A percentile compares a stretch with the other conserved stretches of the same genome.
Conservation (phyloP, 2,113 vertebrate genomes). For the Puffinus mauretanicus region DNA sequence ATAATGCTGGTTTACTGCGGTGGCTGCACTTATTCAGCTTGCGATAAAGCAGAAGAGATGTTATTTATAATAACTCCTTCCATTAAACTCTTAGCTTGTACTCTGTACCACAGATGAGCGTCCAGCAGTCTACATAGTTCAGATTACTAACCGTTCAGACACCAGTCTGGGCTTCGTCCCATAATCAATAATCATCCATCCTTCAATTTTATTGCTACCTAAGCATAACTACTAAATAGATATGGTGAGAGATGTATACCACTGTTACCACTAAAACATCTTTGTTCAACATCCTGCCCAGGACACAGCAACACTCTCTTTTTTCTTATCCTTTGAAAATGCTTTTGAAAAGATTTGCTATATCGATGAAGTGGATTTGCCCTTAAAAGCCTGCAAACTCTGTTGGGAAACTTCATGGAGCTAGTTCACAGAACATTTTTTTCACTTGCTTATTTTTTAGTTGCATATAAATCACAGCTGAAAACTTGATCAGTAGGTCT, state of each 20-base stretch:
- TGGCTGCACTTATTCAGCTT: not conserved
- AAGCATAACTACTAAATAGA: slow-evolving; percentile 19
- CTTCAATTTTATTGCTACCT: slow-evolving; percentile 49
- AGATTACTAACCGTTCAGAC: slow-evolving; percentile 26
- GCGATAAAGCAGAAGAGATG: not conserved
- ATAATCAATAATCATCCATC: slow-evolving; percentile 36
- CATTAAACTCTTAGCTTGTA: not conserved
- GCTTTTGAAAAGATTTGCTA: not conserved
- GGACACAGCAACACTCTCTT: not conserved
- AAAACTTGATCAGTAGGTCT: not conserved
- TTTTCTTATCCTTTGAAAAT: not conserved
- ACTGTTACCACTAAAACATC: not conserved
- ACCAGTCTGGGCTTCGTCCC: slow-evolving; percentile 28
- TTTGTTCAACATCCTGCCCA: not conserved
- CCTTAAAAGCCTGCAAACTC: not conserved
- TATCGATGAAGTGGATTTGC: not conserved
- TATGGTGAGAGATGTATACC: not conserved
- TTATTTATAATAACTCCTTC: slow-evolving; percentile 39
- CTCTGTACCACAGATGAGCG: not conserved
- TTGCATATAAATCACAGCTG: not conserved
- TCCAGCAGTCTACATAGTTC: not conserved
- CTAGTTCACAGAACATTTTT: not conserved
- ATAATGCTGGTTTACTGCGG: not conserved
- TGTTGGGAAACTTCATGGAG: not conserved
- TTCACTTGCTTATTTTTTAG: not conserved